Evolutionary conservation across 2,113 vertebrate species (phyloP).

Genomic region (Phylloscopus whistleri): DNA sequence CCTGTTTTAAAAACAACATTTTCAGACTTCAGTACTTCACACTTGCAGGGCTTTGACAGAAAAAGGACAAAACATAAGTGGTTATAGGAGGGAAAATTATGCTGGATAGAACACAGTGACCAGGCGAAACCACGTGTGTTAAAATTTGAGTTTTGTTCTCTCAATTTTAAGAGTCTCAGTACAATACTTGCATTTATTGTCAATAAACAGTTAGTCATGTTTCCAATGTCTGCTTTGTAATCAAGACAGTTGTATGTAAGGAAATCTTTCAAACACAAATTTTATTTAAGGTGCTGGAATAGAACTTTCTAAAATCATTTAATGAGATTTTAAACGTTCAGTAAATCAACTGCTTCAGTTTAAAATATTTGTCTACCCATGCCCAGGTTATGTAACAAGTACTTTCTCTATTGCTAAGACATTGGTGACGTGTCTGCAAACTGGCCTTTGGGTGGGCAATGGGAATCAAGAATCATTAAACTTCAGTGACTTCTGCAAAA

Average conservation of each 20-base stretch:
- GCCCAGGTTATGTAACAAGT: neutral
- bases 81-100: neutral
- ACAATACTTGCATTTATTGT: neutral
- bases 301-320: neutral
- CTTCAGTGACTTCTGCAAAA: neutral
- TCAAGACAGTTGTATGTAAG: neutral
- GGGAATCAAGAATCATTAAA: neutral
- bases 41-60: neutral
- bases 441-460: neutral
- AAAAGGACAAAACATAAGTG: neutral
- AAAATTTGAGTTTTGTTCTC: neutral
- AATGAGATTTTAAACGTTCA: neutral
- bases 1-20: neutral
- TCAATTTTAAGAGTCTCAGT: neutral
- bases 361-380: neutral
- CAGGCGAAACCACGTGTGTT: neutral
- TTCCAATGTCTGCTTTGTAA: neutral
- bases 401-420: neutral
- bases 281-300: neutral
- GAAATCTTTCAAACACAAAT: neutral
- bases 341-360: neutral
- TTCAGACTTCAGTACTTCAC: neutral
- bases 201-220: neutral
- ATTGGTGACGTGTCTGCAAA: neutral
- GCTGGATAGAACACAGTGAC: neutral